Percentiles rank a stretch among this genome's conserved stretches.
phyloP scores from a whole-genome alignment of 1,140 invertebrate species.

The Papilio aristodemus region DNA sequence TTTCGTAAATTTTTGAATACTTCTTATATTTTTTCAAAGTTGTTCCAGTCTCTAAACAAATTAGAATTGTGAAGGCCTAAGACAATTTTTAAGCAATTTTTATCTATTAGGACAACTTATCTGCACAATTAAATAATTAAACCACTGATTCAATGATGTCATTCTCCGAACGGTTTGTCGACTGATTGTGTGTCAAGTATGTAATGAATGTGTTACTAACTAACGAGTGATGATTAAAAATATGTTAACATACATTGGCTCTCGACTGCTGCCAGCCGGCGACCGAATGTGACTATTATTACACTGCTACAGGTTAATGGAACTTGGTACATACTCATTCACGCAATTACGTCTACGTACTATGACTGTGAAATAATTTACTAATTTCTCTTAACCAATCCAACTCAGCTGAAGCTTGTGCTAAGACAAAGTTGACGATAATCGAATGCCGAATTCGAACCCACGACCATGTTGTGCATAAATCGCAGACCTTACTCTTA shows the following conservation, averaged over 20 bases:
- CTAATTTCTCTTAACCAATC: too few species aligned
- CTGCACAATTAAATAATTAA: slow-evolving; percentile 19
- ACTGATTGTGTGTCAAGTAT: slow-evolving; percentile 26
- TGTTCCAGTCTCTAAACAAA: too few species aligned
- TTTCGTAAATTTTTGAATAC: too few species aligned
- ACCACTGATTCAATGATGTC: slow-evolving; percentile 23
- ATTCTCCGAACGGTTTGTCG: slow-evolving; percentile 9
- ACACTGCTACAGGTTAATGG: neutral
- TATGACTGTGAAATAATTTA: too few species aligned
- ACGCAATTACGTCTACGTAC: too few species aligned
- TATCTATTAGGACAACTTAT: slow-evolving; percentile 8
- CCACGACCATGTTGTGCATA: too few species aligned
- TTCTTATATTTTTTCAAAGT: too few species aligned
- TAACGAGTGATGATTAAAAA: slow-evolving; percentile 25
- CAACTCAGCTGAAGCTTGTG: too few species aligned
- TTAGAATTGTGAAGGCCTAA: too few species aligned
- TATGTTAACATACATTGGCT: slow-evolving; percentile 26
- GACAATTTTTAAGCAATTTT: slow-evolving; percentile 22
- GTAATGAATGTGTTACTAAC: slow-evolving; percentile 27
- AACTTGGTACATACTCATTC: neutral
- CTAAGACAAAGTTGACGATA: too few species aligned
- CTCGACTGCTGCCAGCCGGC: neutral
- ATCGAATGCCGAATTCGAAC: too few species aligned
- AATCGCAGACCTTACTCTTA: too few species aligned
- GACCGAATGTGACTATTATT: slow-evolving; percentile 20